phyloP scores from a whole-genome alignment of 2,113 vertebrate species.

The Corydoras sp. region DNA sequence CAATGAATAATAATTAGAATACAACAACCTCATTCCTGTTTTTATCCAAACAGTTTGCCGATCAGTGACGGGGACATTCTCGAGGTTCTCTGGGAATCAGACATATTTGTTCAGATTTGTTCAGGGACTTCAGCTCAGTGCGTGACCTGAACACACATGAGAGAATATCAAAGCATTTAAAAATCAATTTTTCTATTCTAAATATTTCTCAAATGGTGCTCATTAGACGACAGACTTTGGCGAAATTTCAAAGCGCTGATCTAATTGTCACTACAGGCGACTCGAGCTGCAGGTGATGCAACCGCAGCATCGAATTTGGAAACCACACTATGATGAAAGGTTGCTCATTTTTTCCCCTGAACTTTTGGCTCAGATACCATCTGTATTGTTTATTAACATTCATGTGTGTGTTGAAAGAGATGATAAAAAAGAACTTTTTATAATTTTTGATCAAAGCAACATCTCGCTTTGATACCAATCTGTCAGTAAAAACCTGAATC shows the following conservation, averaged over 20 bases:
- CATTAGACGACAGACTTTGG: constrained; percentile 7
- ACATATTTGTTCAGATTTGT: too few relatives aligned
- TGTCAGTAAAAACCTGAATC: too few relatives aligned
- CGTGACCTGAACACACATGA: too few relatives aligned
- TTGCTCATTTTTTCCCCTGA: constrained; percentile 1
- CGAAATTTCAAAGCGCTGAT: constrained; percentile 12
- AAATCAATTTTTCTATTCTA: background rate
- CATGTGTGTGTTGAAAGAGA: constrained; percentile 23
- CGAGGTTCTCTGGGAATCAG: too few relatives aligned
- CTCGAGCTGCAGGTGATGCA: constrained; percentile 24
- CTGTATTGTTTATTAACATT: background rate
- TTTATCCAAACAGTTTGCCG: too few relatives aligned
- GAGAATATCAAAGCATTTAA: background rate
- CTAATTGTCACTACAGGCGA: constrained; percentile 7
- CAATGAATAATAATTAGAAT: too few relatives aligned
- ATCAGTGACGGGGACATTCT: too few relatives aligned
- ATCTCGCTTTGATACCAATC: too few relatives aligned
- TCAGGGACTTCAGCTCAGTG: too few relatives aligned
- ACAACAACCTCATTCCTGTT: too few relatives aligned
- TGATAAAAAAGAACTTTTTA: constrained; percentile 7
- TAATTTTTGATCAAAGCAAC: too few relatives aligned
- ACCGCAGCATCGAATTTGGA: background rate
- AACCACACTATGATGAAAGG: constrained; percentile 14
- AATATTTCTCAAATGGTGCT: background rate
- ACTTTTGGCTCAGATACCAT: constrained; percentile 21